These are phyloP conservation scores for Gambusia yucatana DNA, from an alignment of 2,797 vertebrate genomes.

Conservation along the genomic window DNA sequence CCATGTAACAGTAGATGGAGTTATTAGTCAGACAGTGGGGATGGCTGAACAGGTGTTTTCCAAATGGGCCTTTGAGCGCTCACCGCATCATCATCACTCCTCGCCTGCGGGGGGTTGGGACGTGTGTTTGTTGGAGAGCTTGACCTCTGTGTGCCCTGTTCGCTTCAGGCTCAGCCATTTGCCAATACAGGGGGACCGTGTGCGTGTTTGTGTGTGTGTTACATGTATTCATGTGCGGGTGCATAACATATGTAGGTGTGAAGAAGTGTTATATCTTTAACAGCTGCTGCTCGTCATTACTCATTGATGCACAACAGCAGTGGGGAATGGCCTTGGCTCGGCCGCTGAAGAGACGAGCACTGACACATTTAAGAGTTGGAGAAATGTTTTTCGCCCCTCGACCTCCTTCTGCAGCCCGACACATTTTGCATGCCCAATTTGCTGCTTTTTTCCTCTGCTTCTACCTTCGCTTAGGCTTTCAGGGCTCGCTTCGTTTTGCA, in stretches of 20 bases:
- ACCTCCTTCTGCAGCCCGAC: conserved; percentile 19
- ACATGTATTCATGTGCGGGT: conserved; percentile 39
- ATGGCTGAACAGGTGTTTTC: conserved; percentile 84
- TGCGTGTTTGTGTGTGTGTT: conserved; percentile 14
- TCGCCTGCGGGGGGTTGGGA: conserved; percentile 1
- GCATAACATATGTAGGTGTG: conserved; percentile 73
- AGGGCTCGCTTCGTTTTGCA: neutral
- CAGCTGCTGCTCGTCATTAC: conserved; percentile 74
- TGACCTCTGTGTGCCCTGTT: conserved; percentile 76
- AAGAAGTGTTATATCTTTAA: conserved; percentile 72
- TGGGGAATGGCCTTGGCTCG: conserved; percentile 38
- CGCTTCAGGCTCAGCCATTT: conserved; percentile 76
- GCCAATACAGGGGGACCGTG: conserved; percentile 36
- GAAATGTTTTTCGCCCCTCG: conserved; percentile 51
- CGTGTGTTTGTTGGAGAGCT: conserved; percentile 45
- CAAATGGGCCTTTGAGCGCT: conserved; percentile 78
- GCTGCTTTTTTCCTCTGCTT: conserved; percentile 27
- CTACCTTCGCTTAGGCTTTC: conserved; percentile 28
- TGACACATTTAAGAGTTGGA: conserved; percentile 61
- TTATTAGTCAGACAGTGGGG: conserved; percentile 78
- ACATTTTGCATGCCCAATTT: conserved; percentile 40
- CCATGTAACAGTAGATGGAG: conserved; percentile 79
- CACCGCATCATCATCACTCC: conserved; percentile 60
- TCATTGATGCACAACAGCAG: conserved; percentile 67
- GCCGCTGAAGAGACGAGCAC: conserved; percentile 41